Evolutionary conservation across 2,888 invertebrate genomes (phyloP).

Genomic region (Drosophila mettleri): DNA sequence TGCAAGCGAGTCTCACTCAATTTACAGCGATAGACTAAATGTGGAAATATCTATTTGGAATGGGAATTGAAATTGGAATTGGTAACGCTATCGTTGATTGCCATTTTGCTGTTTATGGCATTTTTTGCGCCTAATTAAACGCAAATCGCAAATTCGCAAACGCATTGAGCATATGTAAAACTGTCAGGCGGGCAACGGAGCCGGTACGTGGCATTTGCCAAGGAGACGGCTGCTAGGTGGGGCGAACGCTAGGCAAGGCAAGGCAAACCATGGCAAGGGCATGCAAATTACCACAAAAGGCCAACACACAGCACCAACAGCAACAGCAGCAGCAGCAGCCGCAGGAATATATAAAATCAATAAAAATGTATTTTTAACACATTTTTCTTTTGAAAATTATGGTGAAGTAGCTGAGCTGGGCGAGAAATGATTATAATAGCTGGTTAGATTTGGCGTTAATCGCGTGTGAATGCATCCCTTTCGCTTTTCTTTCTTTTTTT

Average conservation of each 20-base stretch:
- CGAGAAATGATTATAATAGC: constrained; percentile 20
- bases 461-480: constrained; percentile 68
- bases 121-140: constrained; percentile 68
- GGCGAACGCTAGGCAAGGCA: constrained; percentile 36
- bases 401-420: constrained; percentile 17
- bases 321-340: constrained; percentile 24
- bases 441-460: constrained; percentile 52
- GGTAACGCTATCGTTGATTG: constrained; percentile 33
- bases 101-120: constrained; percentile 46
- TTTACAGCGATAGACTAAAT: constrained; percentile 18
- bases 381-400: constrained; percentile 41
- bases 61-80: constrained; percentile 28
- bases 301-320: constrained; percentile 39
- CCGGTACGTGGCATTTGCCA: constrained; percentile 56
- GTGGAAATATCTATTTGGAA: neutral
- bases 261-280: constrained; percentile 51
- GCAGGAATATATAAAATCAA: constrained; percentile 51
- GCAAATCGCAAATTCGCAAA: constrained; percentile 46
- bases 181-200: constrained; percentile 26
- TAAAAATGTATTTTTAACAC: constrained; percentile 65
- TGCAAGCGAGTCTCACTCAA: constrained; percentile 11
- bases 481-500: constrained; percentile 18
- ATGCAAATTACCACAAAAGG: constrained; percentile 70
- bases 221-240: constrained; percentile 30
- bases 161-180: constrained; percentile 67